phyloP scores from a whole-genome alignment of 2,113 vertebrate genomes.

The Ciconia maguari region DNA sequence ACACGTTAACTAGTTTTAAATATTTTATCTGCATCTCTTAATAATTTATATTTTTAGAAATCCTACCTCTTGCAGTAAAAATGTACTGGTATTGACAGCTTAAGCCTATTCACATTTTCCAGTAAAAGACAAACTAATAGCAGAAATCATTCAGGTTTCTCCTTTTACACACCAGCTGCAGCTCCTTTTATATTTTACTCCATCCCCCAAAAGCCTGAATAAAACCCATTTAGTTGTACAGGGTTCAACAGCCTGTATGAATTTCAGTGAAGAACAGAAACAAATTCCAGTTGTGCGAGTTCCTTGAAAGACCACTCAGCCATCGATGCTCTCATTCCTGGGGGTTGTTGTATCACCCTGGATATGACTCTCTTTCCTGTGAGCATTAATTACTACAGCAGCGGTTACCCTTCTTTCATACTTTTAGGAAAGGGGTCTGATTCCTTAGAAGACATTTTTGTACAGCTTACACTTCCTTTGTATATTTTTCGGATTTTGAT shows the following conservation, averaged over 20 bases:
- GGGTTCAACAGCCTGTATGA: not conserved
- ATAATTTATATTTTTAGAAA: conserved; percentile 63
- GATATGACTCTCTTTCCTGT: not conserved
- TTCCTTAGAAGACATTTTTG: not conserved
- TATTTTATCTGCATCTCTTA: conserved; percentile 59
- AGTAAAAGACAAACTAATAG: conserved; percentile 15
- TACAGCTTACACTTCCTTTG: not conserved
- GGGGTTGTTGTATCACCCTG: not conserved
- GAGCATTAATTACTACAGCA: not conserved
- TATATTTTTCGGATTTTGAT: not conserved
- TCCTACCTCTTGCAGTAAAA: conserved; percentile 42
- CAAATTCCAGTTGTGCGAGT: not conserved
- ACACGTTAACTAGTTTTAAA: conserved; percentile 57
- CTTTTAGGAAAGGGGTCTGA: not conserved
- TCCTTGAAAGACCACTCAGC: not conserved
- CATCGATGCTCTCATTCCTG: not conserved
- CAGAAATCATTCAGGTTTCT: conserved; percentile 6
- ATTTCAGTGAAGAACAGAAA: not conserved
- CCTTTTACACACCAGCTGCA: not conserved
- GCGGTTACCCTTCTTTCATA: accelerated
- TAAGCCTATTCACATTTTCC: conserved; percentile 3
- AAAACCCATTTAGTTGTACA: not conserved
- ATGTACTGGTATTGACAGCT: conserved; percentile 6
- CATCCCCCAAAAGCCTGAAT: not conserved
- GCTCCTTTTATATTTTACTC: not conserved